phyloP scores from a whole-genome alignment of 2,113 vertebrate genomes.

The Halichoerus grypus region DNA sequence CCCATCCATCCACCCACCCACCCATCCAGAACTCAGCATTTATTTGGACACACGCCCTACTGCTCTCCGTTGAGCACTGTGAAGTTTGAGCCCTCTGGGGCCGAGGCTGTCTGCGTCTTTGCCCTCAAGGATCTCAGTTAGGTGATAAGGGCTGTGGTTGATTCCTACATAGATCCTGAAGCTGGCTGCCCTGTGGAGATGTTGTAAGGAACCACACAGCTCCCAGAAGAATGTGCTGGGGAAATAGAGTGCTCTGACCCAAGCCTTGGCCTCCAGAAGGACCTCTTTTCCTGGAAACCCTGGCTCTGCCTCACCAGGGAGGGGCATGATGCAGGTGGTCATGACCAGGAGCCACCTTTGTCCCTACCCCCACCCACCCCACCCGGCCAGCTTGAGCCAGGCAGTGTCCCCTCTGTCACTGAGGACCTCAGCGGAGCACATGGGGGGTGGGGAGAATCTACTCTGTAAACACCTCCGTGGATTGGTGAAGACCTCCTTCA shows the following conservation, averaged over 20 bases:
- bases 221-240: background rate
- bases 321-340: fast-evolving
- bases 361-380: fast-evolving
- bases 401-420: background rate
- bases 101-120: background rate
- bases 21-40: too few relatives aligned
- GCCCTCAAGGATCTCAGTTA: background rate
- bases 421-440: background rate
- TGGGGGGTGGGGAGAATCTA: background rate
- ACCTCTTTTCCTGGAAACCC: background rate
- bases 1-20: too few relatives aligned
- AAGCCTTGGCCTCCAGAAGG: background rate
- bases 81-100: too few relatives aligned
- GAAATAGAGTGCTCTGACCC: background rate
- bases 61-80: background rate
- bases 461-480: background rate
- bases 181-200: background rate
- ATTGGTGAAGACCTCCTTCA: background rate
- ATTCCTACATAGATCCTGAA: fast-evolving
- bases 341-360: background rate
- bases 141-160: background rate
- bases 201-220: background rate
- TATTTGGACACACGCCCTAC: background rate
- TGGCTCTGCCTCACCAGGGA: background rate
- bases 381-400: background rate